Conservation (phyloP, 2,113 vertebrate genomes). For the Sardina pilchardus region DNA sequence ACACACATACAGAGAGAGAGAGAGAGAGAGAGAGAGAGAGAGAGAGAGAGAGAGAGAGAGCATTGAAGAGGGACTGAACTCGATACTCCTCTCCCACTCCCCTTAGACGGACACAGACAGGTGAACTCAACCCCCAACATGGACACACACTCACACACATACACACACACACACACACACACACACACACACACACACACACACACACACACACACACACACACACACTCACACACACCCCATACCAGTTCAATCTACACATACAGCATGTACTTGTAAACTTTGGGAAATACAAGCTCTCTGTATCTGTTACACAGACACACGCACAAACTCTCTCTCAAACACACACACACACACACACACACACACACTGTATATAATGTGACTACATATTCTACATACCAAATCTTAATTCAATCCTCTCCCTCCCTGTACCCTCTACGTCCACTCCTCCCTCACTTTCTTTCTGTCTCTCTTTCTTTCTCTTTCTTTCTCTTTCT, state of each 20-base stretch:
- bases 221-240: too few species aligned
- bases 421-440: not conserved
- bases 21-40: not conserved
- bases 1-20: not conserved
- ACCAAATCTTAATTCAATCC: too few species aligned
- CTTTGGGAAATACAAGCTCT: too few species aligned
- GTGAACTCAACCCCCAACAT: conserved; percentile 50
- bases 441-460: not conserved
- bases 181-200: too few species aligned
- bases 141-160: too few species aligned
- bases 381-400: too few species aligned
- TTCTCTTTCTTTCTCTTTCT: not conserved
- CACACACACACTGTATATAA: conserved; percentile 9
- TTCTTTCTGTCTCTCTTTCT: not conserved
- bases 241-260: too few species aligned
- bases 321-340: conserved; percentile 26
- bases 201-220: too few species aligned
- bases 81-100: conserved; percentile 55
- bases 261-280: too few species aligned
- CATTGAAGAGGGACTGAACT: conserved; percentile 38
- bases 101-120: conserved; percentile 63
- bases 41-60: not conserved
- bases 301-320: conserved; percentile 18
- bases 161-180: too few species aligned
- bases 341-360: conserved; percentile 31